Evolutionary conservation across 2,888 invertebrate genomes (phyloP).

Genomic region (Alentia gelatinosa): DNA sequence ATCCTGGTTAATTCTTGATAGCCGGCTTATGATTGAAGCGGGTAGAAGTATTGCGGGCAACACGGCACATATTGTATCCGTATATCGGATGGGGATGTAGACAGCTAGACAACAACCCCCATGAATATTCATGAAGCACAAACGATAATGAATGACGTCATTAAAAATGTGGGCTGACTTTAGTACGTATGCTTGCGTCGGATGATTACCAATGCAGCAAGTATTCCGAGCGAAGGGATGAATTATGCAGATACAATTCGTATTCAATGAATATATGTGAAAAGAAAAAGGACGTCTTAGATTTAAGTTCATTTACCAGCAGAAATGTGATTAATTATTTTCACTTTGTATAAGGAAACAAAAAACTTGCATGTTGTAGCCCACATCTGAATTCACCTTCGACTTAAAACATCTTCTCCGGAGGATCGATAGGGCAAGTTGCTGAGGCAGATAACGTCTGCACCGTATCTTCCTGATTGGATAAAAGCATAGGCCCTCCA

Average conservation of each 20-base stretch:
- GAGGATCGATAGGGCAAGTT: conserved; percentile 30
- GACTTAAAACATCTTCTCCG: neutral
- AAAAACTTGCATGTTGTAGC: neutral
- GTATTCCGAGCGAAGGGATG: neutral
- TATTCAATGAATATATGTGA: conserved; percentile 23
- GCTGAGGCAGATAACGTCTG: neutral
- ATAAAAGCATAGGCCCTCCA: conserved; percentile 6
- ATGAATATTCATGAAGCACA: conserved; percentile 4
- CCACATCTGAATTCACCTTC: neutral
- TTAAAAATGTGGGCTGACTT: conserved; percentile 9
- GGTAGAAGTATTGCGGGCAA: neutral
- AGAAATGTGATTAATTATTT: neutral
- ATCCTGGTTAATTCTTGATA: conserved; percentile 36
- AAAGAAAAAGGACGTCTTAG: neutral
- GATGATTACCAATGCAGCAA: conserved; percentile 17
- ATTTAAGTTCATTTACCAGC: neutral
- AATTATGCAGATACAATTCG: conserved; percentile 32
- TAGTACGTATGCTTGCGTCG: neutral
- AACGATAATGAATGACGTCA: conserved; percentile 31
- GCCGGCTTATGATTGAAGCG: conserved; percentile 4
- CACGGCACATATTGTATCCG: conserved; percentile 40
- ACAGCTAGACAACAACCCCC: conserved; percentile 29
- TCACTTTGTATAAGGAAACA: neutral
- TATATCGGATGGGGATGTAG: conserved; percentile 42
- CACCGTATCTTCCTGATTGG: conserved; percentile 16